These are phyloP conservation scores for Mesochorus sp. DNA, from an alignment of 2,888 invertebrate species.

Conservation along the genomic window DNA sequence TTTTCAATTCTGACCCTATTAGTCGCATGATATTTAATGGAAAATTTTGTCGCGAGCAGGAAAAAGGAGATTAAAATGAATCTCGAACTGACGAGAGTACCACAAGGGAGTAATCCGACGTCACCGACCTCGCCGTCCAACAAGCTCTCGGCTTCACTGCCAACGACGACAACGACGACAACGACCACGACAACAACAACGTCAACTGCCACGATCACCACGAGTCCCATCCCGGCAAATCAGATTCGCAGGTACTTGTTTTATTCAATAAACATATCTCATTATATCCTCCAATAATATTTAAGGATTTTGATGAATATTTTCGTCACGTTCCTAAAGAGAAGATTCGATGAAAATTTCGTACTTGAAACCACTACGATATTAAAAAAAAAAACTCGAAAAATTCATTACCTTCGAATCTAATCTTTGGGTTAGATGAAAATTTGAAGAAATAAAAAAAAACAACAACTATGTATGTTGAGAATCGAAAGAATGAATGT, in stretches of 20 bases:
- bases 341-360: too few species aligned
- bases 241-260: conserved; percentile 79
- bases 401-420: too few species aligned
- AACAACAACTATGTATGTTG: too few species aligned
- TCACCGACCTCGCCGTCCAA: conserved; percentile 76
- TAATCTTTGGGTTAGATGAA: too few species aligned
- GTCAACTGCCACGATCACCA: conserved; percentile 82
- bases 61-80: conserved; percentile 80
- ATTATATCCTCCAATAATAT: neutral
- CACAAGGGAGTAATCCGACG: conserved; percentile 78
- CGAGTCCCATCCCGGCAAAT: conserved; percentile 82
- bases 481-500: conserved; percentile 55
- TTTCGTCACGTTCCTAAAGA: too few species aligned
- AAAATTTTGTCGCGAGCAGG: conserved; percentile 71
- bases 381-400: too few species aligned
- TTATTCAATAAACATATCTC: neutral
- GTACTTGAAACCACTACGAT: too few species aligned
- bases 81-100: conserved; percentile 79
- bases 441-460: too few species aligned
- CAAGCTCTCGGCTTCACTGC: conserved; percentile 73
- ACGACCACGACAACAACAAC: conserved; percentile 83
- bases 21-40: neutral
- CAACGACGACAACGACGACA: conserved; percentile 83
- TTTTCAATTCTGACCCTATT: neutral
- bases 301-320: too few species aligned